Evolutionary conservation across 2,888 invertebrate genomes (phyloP).

Genomic region (Lingula anatina): DNA sequence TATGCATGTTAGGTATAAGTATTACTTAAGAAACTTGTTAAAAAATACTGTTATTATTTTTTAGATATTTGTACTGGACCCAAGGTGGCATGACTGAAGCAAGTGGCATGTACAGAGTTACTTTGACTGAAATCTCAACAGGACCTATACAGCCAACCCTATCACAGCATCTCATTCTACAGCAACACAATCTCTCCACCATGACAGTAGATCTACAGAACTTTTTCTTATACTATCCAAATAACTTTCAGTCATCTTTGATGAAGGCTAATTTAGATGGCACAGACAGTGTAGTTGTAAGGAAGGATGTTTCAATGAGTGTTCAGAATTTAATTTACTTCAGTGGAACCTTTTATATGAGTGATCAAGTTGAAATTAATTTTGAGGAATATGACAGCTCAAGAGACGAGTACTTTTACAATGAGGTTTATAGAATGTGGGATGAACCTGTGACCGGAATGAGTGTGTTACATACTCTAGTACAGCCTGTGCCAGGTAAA

Average conservation of each 20-base stretch:
- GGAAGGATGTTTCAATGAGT: no score
- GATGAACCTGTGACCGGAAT: no score
- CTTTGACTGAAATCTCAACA: constrained; percentile 64
- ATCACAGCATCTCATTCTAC: constrained; percentile 26
- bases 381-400: no score
- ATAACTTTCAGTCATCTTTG: constrained; percentile 71
- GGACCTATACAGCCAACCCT: not conserved
- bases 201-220: constrained; percentile 79
- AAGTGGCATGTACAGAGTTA: constrained; percentile 70
- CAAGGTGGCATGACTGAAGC: constrained; percentile 55
- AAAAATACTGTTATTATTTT: constrained; percentile 12
- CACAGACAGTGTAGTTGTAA: constrained; percentile 28
- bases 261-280: constrained; percentile 78
- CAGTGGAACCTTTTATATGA: no score
- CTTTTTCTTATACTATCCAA: constrained; percentile 72
- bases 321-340: no score
- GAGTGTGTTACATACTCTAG: constrained; percentile 62
- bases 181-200: constrained; percentile 65
- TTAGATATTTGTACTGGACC: constrained; percentile 76
- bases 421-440: no score
- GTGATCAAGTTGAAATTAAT: no score
- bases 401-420: no score
- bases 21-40: no score
- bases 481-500: constrained; percentile 63
- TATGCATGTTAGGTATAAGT: no score